These are phyloP conservation scores for Lochmaea capreae DNA, from an alignment of 2,888 invertebrate species.

Conservation along the genomic window DNA sequence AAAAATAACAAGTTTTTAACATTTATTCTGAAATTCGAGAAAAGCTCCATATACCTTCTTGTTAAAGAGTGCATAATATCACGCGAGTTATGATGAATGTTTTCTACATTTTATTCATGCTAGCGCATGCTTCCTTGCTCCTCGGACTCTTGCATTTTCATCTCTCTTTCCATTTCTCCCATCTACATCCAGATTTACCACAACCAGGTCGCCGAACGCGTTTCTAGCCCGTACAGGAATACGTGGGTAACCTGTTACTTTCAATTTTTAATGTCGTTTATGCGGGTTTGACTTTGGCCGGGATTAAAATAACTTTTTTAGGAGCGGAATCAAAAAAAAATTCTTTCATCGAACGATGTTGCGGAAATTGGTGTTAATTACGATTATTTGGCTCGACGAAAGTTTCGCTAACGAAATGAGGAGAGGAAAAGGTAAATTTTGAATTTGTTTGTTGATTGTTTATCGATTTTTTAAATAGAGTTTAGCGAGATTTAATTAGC, in stretches of 20 bases:
- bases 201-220: constrained; percentile 17
- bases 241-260: constrained; percentile 12
- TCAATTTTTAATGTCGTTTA: constrained; percentile 21
- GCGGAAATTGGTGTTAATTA: constrained; percentile 21
- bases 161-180: constrained; percentile 23
- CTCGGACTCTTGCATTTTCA: constrained; percentile 14
- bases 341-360: constrained; percentile 1
- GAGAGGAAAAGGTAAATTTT: constrained; percentile 31
- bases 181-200: constrained; percentile 27
- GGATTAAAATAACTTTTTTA: background rate
- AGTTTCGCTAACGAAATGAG: constrained; percentile 24
- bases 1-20: no score
- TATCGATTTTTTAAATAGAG: constrained; percentile 11
- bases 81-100: background rate
- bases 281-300: constrained; percentile 21
- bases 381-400: constrained; percentile 11
- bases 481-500: background rate
- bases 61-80: background rate
- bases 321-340: constrained; percentile 6
- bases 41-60: background rate
- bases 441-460: constrained; percentile 23
- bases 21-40: background rate
- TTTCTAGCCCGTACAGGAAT: constrained; percentile 6
- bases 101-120: constrained; percentile 15
- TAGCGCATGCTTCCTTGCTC: constrained; percentile 33